phyloP scores from a whole-genome alignment of 1,140 invertebrate genomes.

The Frieseomelitta varia region DNA sequence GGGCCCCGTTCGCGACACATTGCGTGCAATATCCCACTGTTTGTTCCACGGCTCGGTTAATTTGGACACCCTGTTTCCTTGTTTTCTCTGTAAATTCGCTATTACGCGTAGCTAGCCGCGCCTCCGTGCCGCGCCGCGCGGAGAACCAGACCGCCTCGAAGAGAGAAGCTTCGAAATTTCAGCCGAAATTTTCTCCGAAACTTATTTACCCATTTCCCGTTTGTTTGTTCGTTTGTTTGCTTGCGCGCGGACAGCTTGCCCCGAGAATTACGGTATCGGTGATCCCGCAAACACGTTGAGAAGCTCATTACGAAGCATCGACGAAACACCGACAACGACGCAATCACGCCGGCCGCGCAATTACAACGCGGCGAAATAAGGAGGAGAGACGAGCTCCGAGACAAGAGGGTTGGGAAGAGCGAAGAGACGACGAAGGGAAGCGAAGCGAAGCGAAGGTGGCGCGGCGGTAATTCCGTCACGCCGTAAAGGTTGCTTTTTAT shows the following conservation, averaged over 20 bases:
- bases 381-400: neutral
- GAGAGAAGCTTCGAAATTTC: neutral
- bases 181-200: neutral
- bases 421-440: too few relatives aligned
- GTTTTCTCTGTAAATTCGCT: conserved; percentile 74
- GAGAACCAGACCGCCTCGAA: neutral
- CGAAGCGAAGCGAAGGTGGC: conserved; percentile 6
- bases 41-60: conserved; percentile 71
- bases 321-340: conserved; percentile 48
- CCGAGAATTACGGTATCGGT: too few relatives aligned
- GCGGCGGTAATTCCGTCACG: conserved; percentile 73
- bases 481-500: conserved; percentile 77
- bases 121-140: conserved; percentile 18
- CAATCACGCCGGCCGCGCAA: conserved; percentile 62
- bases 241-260: too few relatives aligned
- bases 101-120: conserved; percentile 39
- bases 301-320: conserved; percentile 37
- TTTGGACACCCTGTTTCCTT: conserved; percentile 61
- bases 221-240: neutral
- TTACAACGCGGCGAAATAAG: conserved; percentile 67
- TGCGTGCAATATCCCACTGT: conserved; percentile 77
- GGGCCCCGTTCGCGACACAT: conserved; percentile 67
- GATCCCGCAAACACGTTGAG: too few relatives aligned
- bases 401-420: too few relatives aligned
- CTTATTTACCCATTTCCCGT: neutral